Evolutionary conservation across 2,888 invertebrate genomes (phyloP).

Genomic region (Synergus itoensis): DNA sequence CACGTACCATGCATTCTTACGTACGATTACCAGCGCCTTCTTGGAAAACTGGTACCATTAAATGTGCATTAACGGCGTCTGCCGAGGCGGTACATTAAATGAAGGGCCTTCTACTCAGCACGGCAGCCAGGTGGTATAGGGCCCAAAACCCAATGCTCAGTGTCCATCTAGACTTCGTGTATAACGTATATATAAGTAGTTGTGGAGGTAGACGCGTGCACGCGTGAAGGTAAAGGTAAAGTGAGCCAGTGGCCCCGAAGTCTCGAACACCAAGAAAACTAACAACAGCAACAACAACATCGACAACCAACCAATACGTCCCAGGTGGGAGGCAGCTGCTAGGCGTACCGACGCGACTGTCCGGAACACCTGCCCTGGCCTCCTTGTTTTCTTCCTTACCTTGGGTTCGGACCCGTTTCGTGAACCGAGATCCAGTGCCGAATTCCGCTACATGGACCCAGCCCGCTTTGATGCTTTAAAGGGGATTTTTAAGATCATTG

Average conservation of each 20-base stretch:
- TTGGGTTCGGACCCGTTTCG: constrained; percentile 53
- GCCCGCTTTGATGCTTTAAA: not conserved
- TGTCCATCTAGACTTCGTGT: constrained; percentile 49
- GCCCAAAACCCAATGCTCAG: constrained; percentile 46
- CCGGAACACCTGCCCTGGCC: constrained; percentile 72
- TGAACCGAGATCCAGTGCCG: constrained; percentile 48
- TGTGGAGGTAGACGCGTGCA: constrained; percentile 7
- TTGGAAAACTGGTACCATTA: constrained; percentile 33
- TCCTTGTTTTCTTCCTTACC: constrained; percentile 57
- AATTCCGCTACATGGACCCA: constrained; percentile 8
- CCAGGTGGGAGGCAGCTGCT: constrained; percentile 78
- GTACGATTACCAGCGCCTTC: constrained; percentile 36
- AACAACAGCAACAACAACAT: constrained; percentile 51
- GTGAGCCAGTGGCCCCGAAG: constrained; percentile 48
- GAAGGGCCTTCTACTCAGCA: constrained; percentile 48
- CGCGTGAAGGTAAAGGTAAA: not conserved
- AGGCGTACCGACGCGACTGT: constrained; percentile 65
- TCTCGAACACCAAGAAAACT: constrained; percentile 20
- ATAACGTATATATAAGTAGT: constrained; percentile 3
- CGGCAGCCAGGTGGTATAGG: constrained; percentile 63
- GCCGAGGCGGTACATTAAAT: constrained; percentile 50
- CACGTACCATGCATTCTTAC: constrained; percentile 23
- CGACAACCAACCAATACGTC: constrained; percentile 59
- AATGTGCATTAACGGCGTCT: constrained; percentile 53
- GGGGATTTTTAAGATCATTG: not conserved